These are phyloP conservation scores for Lepisosteus osseus DNA, from an alignment of 2,113 vertebrate genomes.

Conservation along the genomic window DNA sequence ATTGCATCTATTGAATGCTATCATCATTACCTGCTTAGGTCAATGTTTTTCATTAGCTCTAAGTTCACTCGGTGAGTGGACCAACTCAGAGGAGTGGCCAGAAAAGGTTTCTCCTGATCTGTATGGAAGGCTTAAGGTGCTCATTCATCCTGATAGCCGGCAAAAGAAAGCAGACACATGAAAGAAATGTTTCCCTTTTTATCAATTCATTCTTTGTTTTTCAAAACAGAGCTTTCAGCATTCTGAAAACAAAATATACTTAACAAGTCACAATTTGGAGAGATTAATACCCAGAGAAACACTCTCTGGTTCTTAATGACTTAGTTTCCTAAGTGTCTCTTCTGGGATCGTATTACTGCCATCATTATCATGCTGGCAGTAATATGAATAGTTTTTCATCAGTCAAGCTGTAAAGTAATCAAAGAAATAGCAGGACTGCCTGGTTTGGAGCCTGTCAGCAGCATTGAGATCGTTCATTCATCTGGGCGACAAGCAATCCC, in stretches of 20 bases:
- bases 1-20: too few relatives aligned
- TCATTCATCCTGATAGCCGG: too few relatives aligned
- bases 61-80: too few relatives aligned
- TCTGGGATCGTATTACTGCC: not conserved
- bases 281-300: slow-evolving; percentile 1
- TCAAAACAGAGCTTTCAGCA: not conserved
- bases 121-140: too few relatives aligned
- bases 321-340: slow-evolving; percentile 1
- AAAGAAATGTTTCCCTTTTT: not conserved
- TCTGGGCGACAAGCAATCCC: too few relatives aligned
- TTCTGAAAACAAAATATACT: not conserved
- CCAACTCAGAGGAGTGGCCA: too few relatives aligned
- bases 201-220: not conserved
- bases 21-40: too few relatives aligned
- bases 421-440: not conserved
- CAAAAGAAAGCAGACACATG: not conserved
- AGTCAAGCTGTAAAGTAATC: slow-evolving; percentile 1
- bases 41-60: too few relatives aligned
- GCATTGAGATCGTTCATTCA: too few relatives aligned
- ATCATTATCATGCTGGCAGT: not conserved
- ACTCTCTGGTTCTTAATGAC: slow-evolving; percentile 8
- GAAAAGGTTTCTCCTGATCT: too few relatives aligned
- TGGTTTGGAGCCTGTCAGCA: too few relatives aligned
- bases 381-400: slow-evolving; percentile 2
- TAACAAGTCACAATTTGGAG: too few relatives aligned